Evolutionary conservation across 2,888 invertebrate species (phyloP), one percentile per base, ranked within the genome.

Genomic region (Ormyrus nitidulus): DNA sequence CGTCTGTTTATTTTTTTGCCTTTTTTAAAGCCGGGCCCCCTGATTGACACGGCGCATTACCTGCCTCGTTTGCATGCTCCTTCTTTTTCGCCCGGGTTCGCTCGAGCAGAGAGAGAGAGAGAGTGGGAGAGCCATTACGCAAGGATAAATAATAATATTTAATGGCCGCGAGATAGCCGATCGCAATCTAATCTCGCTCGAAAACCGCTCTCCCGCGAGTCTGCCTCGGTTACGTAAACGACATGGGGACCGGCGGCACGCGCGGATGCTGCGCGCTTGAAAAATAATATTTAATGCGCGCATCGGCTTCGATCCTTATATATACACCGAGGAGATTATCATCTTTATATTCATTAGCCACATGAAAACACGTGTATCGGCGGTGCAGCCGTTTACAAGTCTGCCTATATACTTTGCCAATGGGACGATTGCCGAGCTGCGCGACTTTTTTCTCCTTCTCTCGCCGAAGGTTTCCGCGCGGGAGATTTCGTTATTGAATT

Each of bases 91-190:
- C 34, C 34, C 1, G 34, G 34, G 34, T 2, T 34, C 34, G 34
- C 34, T 34, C 34, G 34, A 34, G 3, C 34, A 2, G 34, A 53
- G 19, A 54, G 61, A 19, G 19, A 53, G 19, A 54, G 61, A 19
- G 19, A 53, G 19, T 48, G 61, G 8, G 13, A 9, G 34, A 64
- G 49, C 49, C 70, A 65, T 73, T 68, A 56, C 13, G 68, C 54
- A 79, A 74, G 62, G 79, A 69, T 64, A 74, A 79, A 66, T 74
- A 79, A 66, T 74, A 64, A 73, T 79, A 74, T 74, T 74, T 79
- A 74, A 79, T 58, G 69, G 11, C 44, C 51, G 46, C 48, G 44
- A 34, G 68, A n/a, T 54, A 71, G 46, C 49, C 62, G 64, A 79
- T 79, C 56, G 68, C 73, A 79, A 79, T 79, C 79, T 74, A 69